These are phyloP conservation scores for Perdita meconis DNA, from an alignment of 2,888 invertebrate genomes.

Conservation along the genomic window DNA sequence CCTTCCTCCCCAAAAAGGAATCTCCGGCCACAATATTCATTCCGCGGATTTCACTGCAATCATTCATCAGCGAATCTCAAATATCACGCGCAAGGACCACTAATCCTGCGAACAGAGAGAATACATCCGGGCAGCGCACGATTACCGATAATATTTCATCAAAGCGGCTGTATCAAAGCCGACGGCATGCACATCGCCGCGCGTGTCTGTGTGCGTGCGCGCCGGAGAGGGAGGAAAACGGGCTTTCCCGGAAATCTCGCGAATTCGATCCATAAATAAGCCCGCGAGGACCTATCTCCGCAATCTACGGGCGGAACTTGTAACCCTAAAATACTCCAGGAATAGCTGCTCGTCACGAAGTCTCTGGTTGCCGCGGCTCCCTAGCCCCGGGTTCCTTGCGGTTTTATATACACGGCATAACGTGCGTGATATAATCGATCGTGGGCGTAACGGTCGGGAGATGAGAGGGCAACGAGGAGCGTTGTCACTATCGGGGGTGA, in stretches of 20 bases:
- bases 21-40: no score
- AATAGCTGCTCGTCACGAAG: slow-evolving; percentile 73
- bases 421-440: slow-evolving; percentile 66
- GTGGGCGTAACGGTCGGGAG: slow-evolving; percentile 44
- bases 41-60: background rate
- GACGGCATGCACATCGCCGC: slow-evolving; percentile 13
- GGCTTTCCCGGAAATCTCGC: slow-evolving; percentile 71
- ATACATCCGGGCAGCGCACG: slow-evolving; percentile 2
- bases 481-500: slow-evolving; percentile 56
- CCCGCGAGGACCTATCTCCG: slow-evolving; percentile 68
- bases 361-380: slow-evolving; percentile 43
- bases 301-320: slow-evolving; percentile 71
- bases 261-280: slow-evolving; percentile 74
- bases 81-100: no score
- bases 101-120: background rate
- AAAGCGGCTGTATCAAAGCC: slow-evolving; percentile 39
- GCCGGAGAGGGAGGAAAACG: slow-evolving; percentile 37
- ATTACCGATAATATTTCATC: slow-evolving; percentile 45
- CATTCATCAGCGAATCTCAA: background rate
- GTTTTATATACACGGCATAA: slow-evolving; percentile 66
- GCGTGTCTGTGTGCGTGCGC: background rate
- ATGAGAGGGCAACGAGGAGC: slow-evolving; percentile 62
- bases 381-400: slow-evolving; percentile 35
- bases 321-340: slow-evolving; percentile 72
- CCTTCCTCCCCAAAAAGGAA: no score